Base-by-base conservation (phyloP, 2,113 vertebrate species). In the Mormyrus iriodes region DNA sequence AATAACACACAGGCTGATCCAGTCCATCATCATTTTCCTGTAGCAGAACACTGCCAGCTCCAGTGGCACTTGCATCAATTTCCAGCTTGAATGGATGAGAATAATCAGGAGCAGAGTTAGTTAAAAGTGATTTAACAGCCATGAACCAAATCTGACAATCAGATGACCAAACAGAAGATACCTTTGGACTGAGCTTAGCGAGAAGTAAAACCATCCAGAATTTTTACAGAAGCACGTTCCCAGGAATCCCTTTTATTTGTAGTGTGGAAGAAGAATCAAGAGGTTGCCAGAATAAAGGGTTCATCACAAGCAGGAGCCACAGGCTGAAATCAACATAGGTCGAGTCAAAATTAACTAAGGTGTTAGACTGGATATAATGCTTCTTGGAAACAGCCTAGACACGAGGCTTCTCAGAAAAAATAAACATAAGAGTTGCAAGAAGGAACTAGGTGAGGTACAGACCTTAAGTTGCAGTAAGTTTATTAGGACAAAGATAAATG, bases 151-250 rank as follows among this genome's bases (percentile, higher is more conserved):
- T 82, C 39, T 82, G 27, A 42, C 76, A n/a, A n/a, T n/a, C n/a
- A 82, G 27, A 4, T 52, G 15, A 19, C 15, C 76, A 27, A 42
- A 21, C 3, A 42, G 76, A 17, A 1, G 3, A 76, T 51, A 79
- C 46, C 7, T 8, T 49, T 27, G 87, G 65, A 27, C 88, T 88
- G 1, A 88, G 21, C 27, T 88, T 10, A 15, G 69, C 39, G 2
- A 88, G 35, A 79, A 27, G 88, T 31, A 17, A 65, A 39, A 52
- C 69, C 9, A 88, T 48, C 19, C 15, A 39, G 88, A 52, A 76
- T 88, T 88, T 24, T 21, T 3, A 51, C 88, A 82, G 19, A 88
- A 88, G 19, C n/a, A 19, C 65, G 82, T 88, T 3, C 44, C 69
- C 8, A 82, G 17, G 31, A 53, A 88, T 6, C 49, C 24, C n/a